A percentile compares a stretch with the other conserved stretches of the same genome.
Evolutionary conservation across 2,113 vertebrate species (phyloP).

Genomic region (Eclectus roratus): DNA sequence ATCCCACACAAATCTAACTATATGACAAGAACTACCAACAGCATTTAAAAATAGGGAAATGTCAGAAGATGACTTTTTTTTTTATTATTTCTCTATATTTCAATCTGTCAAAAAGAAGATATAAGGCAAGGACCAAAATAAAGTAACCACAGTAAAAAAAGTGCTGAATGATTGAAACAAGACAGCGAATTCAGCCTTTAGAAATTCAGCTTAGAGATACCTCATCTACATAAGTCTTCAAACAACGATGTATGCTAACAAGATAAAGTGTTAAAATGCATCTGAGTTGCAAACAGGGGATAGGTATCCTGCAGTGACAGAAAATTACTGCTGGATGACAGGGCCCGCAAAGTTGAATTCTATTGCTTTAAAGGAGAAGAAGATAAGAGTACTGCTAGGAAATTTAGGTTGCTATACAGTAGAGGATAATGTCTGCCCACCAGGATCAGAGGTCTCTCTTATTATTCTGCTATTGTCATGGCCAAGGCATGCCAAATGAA

Average conservation of each 20-base stretch:
- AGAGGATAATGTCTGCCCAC: neutral
- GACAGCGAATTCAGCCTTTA: neutral
- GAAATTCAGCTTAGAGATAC: neutral
- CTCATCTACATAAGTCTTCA: neutral
- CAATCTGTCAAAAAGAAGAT: neutral
- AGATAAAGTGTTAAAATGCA: neutral
- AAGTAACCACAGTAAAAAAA: neutral
- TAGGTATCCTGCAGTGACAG: conserved; percentile 32
- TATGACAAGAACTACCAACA: neutral
- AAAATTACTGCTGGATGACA: conserved; percentile 31
- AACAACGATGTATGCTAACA: neutral
- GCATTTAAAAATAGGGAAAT: neutral
- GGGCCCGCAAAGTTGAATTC: neutral
- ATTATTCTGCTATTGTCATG: neutral
- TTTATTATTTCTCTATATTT: neutral
- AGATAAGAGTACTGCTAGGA: neutral
- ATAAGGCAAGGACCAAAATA: neutral
- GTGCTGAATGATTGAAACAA: neutral
- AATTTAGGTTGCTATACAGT: neutral
- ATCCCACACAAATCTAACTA: neutral
- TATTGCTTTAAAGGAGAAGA: neutral
- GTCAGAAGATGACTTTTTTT: neutral
- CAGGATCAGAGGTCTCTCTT: neutral
- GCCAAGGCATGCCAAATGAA: conserved; percentile 27
- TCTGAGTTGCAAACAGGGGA: neutral